Evolutionary conservation across 2,888 invertebrate genomes (phyloP), one percentile per base, ranked within the genome.

Genomic region (Morpho achilles): DNA sequence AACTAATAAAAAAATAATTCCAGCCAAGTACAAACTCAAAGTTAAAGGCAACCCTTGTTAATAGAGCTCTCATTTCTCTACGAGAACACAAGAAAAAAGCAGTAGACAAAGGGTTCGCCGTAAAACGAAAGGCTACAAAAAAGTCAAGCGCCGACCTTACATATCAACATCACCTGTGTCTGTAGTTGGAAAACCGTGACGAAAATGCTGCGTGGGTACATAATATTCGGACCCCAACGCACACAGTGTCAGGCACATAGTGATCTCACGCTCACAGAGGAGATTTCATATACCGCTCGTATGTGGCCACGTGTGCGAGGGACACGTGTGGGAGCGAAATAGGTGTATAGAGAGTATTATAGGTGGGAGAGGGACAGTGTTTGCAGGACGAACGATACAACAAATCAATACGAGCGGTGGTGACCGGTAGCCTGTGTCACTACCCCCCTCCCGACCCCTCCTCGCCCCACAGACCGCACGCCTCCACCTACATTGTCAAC

Each of bases 391-490:
- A 90, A 84, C 91, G 91, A 91, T 91, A 91, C 91, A 91, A 91
- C 91, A 91, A 91, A 91, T 91, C 91, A 91, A 91, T 91, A 91
- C 91, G 89, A 85, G 87, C 88, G 89, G 87, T 87, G 86, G 87
- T 91, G 91, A 91, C 91, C 91, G 90, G 91, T 91, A 91, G 90
- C 91, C 91, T 89, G 89, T 90, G 89, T 89, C 89, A 87, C 85
- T 84, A 75, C 84, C 80, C 67, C 70, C 74, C 70, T 50, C 59
- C 58, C 53, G 46, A 50, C 52, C 69, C 62, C 71, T 69, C 70
- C 66, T 59, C 74, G 67, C 71, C 77, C 72, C 79, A 70, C 74
- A 77, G 83, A 87, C 87, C 89, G 85, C 87, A 87, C 82, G 80
- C 82, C 88, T 79, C 85, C 85, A 79, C 89, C 86, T 82, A 83